Base-by-base conservation (phyloP, 2,113 vertebrate genomes). In the Rhinolophus ferrumequinum region DNA sequence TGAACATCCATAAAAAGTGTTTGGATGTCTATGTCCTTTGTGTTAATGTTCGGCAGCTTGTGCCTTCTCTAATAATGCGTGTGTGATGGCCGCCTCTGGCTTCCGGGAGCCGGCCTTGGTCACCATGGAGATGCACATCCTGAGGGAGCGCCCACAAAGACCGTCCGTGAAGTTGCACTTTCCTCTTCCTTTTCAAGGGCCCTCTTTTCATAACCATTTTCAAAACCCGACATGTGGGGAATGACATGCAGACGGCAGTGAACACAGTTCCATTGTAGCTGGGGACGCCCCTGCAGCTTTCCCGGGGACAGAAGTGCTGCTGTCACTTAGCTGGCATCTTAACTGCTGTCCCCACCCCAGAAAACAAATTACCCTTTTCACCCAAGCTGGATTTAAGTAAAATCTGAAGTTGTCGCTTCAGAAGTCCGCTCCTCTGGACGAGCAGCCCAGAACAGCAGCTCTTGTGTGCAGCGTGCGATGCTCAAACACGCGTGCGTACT, bases 111-210 rank as follows among this genome's bases (percentile, higher is more conserved):
- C 1, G 73, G 41, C 96, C 93, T 95, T 92, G 93, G 76, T 97
- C 64, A 19, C 93, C 96, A 94, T 95, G 75, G 97, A 93, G 96
- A 97, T 58, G 11, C 0, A 1, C 14, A 0, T 41, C 33, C 30
- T 1, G 6, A 13, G 2, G 8, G 28, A 22, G 66, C 70, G 26
- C 11, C n/a, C 81, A 19, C 50, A 41, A 38, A 52, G n/a, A 16
- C 72, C 28, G 16, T 76, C 38, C 54, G 2, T 4, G 10, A 60
- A 54, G 47, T 58, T 26, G 44, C 38, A 8, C 64, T 52, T 95
- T 33, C 35, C 18, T 41, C 41, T 87, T 62, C 11, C 70, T 33
- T 84, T 38, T 91, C 93, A 93, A 94, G 88, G 81, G 30, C 56
- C 33, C 35, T 62, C 76, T 82, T 85, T 88, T 84, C 70, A 90